phyloP scores from a whole-genome alignment of 2,888 invertebrate species.

The Folsomia manolachei region DNA sequence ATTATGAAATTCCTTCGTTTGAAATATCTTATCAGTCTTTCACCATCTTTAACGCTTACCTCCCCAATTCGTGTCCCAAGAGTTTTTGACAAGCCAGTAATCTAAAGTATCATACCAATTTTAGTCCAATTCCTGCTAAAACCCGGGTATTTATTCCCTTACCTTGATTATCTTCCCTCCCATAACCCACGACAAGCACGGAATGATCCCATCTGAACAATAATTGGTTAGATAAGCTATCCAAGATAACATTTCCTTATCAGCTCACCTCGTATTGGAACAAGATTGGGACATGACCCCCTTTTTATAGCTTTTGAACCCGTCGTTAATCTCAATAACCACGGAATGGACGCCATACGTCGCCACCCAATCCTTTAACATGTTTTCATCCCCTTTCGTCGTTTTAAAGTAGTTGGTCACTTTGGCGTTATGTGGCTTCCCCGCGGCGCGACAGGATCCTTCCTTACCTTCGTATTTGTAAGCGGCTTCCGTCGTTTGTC shows the following conservation, averaged over 20 bases:
- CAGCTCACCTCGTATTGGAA: background rate
- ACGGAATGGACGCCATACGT: background rate
- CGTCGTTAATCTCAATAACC: background rate
- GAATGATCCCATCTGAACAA: background rate
- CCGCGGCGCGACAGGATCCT: background rate
- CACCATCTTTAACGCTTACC: no score
- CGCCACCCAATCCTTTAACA: background rate
- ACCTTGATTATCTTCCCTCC: background rate
- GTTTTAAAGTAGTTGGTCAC: background rate
- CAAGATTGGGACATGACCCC: background rate
- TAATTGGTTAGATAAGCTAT: no score
- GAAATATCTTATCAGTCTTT: no score
- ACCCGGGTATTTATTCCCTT: no score
- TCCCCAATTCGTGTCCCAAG: background rate
- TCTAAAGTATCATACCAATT: no score
- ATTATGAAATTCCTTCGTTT: no score
- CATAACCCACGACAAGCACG: background rate
- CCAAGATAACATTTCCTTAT: background rate
- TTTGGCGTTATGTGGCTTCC: background rate
- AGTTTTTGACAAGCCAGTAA: background rate
- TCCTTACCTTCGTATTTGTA: slow-evolving; percentile 5
- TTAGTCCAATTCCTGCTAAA: no score
- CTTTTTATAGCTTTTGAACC: background rate
- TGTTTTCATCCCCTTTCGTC: background rate
- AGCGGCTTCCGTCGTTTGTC: background rate